phyloP scores from a whole-genome alignment of 2,888 invertebrate genomes.

The Scotopteryx bipunctaria region DNA sequence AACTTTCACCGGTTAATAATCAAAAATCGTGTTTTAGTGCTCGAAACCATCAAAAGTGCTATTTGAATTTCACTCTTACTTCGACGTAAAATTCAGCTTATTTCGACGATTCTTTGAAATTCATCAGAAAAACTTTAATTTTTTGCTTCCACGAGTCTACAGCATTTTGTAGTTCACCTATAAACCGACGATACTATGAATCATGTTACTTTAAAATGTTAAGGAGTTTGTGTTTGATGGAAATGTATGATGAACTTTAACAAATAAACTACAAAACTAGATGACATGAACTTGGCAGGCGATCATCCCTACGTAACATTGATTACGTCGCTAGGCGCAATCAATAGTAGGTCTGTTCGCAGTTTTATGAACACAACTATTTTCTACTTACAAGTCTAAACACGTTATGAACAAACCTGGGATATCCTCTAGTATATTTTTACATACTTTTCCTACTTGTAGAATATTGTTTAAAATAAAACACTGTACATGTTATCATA shows the following conservation, averaged over 20 bases:
- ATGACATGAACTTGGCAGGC: constrained; percentile 2
- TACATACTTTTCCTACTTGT: too few species aligned
- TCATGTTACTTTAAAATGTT: constrained; percentile 1
- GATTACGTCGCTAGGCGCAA: not conserved
- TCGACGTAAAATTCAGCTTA: constrained; percentile 29
- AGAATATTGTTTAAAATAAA: too few species aligned
- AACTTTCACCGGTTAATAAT: constrained; percentile 16
- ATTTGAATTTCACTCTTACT: constrained; percentile 31
- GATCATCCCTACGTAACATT: constrained; percentile 4
- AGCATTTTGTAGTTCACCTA: constrained; percentile 49
- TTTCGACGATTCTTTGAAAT: constrained; percentile 47
- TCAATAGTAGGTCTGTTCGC: not conserved
- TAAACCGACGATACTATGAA: constrained; percentile 41
- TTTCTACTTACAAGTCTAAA: too few species aligned
- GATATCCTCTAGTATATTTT: too few species aligned
- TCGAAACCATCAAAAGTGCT: constrained; percentile 16
- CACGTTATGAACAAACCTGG: too few species aligned
- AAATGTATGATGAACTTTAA: constrained; percentile 5
- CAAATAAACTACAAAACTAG: not conserved
- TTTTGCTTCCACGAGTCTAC: constrained; percentile 51
- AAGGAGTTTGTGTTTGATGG: not conserved
- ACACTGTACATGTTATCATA: not conserved
- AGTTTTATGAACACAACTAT: not conserved
- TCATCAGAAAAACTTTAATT: constrained; percentile 59
- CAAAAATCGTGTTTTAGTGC: constrained; percentile 13